A percentile compares a stretch with the other conserved stretches of the same genome.
Conservation (phyloP, 2,113 vertebrate genomes). For the Grus americana region DNA sequence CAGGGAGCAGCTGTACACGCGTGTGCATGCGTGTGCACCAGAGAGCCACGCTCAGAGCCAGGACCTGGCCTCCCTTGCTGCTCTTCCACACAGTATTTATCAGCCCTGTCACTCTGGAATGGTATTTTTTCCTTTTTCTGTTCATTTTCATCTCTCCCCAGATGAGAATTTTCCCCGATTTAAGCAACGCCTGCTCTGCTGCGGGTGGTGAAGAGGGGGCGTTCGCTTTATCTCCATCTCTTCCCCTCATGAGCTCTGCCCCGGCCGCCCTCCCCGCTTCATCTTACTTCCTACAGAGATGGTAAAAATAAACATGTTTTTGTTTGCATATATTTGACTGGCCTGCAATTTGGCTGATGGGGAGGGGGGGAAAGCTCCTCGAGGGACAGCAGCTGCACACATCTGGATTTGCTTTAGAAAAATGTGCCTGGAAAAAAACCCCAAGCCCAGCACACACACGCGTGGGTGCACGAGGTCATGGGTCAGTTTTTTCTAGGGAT, state of each 20-base stretch:
- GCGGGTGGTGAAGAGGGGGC: background rate
- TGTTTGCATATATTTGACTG: background rate
- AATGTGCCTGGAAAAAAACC: background rate
- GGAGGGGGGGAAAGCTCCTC: background rate
- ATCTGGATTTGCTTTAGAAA: constrained; percentile 54
- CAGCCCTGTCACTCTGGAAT: constrained; percentile 27
- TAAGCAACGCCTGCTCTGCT: background rate
- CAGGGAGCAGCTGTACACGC: background rate
- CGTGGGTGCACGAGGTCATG: rapidly evolving
- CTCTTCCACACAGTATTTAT: background rate
- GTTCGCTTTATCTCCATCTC: background rate
- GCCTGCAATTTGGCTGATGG: background rate
- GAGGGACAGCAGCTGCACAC: constrained; percentile 44
- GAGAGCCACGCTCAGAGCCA: background rate
- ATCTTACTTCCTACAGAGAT: constrained; percentile 20
- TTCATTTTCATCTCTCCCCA: constrained; percentile 2
- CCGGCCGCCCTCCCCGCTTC: background rate
- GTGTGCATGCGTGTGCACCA: rapidly evolving
- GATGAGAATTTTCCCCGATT: background rate
- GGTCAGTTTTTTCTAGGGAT: background rate
- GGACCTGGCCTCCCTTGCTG: background rate
- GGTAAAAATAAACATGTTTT: constrained; percentile 57
- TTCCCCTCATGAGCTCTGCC: background rate
- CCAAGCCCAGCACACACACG: background rate
- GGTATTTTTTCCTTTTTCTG: background rate